phyloP scores from a whole-genome alignment of 1,140 invertebrate species.

The Rhizoglyphus robini region DNA sequence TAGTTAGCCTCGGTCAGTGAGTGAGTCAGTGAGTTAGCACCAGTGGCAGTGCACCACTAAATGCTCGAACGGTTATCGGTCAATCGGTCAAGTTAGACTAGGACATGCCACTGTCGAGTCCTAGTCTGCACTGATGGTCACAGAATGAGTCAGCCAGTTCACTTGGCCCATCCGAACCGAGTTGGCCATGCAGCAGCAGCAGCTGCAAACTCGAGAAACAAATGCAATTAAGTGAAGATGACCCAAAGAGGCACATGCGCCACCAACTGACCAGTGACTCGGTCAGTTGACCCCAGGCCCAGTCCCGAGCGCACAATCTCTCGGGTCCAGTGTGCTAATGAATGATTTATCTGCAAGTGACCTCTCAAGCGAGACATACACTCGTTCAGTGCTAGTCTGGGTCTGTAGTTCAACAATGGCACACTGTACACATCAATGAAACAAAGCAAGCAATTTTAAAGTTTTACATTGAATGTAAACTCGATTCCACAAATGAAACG shows the following conservation, averaged over 20 bases:
- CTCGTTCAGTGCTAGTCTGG: neutral
- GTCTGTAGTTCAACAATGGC: neutral
- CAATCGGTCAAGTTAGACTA: slow-evolving; percentile 4
- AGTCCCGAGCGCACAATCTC: neutral
- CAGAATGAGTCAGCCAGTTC: too few relatives aligned
- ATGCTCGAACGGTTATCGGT: slow-evolving; percentile 15
- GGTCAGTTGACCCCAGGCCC: neutral
- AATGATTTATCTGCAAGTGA: neutral
- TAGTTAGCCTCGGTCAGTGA: too few relatives aligned
- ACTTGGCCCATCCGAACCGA: too few relatives aligned
- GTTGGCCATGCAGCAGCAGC: neutral
- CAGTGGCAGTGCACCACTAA: too few relatives aligned
- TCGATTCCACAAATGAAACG: too few relatives aligned
- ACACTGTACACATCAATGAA: neutral
- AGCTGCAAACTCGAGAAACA: neutral
- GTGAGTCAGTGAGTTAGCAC: too few relatives aligned
- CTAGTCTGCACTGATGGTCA: too few relatives aligned
- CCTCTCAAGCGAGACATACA: too few relatives aligned
- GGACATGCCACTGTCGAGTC: too few relatives aligned
- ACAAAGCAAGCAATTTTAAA: too few relatives aligned
- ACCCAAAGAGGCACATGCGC: neutral
- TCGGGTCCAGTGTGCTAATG: neutral
- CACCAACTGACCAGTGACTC: neutral
- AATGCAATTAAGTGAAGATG: slow-evolving; percentile 9
- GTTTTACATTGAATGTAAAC: too few relatives aligned